A percentile compares a stretch with the other conserved stretches of the same genome.
Evolutionary conservation across 2,113 vertebrate species (phyloP).

Genomic region (Megaceryle torquata): DNA sequence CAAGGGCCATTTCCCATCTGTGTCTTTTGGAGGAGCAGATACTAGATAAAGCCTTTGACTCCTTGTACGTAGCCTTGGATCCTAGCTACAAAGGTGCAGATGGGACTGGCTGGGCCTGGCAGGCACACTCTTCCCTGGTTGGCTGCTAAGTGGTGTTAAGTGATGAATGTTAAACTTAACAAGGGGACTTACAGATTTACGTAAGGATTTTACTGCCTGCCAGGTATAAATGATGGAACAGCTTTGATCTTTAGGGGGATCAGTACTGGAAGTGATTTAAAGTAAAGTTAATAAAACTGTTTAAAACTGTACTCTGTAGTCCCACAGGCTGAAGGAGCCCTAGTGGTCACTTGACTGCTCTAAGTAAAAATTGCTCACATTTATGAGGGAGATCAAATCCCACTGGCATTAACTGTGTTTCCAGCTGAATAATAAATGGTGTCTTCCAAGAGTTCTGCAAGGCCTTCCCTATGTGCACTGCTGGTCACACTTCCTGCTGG

Average conservation of each 20-base stretch:
- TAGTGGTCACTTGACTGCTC: conserved; percentile 53
- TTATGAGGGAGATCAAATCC: conserved; percentile 58
- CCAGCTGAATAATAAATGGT: conserved; percentile 50
- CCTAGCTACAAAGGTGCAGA: not conserved
- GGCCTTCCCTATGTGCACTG: not conserved
- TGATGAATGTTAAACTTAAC: conserved; percentile 70
- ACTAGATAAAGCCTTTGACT: not conserved
- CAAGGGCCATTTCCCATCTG: not conserved
- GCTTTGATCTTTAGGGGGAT: conserved; percentile 66
- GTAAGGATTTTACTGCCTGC: conserved; percentile 68
- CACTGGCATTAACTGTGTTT: not conserved
- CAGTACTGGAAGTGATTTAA: conserved; percentile 60
- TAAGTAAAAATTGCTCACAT: conserved; percentile 62
- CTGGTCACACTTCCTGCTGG: not conserved
- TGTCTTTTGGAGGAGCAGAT: not conserved
- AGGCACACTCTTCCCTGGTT: not conserved
- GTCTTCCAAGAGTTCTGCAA: conserved; percentile 25
- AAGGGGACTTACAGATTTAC: conserved; percentile 64
- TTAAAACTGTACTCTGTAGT: conserved; percentile 44
- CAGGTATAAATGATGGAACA: conserved; percentile 62
- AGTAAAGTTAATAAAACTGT: conserved; percentile 65
- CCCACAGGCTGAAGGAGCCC: conserved; percentile 43
- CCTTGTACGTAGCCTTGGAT: not conserved
- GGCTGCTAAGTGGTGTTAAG: conserved; percentile 57
- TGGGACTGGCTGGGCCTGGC: not conserved